Evolutionary conservation across 1,140 invertebrate genomes (phyloP), one percentile per base, ranked within the genome.

Genomic region (Aphaenogaster rudis): DNA sequence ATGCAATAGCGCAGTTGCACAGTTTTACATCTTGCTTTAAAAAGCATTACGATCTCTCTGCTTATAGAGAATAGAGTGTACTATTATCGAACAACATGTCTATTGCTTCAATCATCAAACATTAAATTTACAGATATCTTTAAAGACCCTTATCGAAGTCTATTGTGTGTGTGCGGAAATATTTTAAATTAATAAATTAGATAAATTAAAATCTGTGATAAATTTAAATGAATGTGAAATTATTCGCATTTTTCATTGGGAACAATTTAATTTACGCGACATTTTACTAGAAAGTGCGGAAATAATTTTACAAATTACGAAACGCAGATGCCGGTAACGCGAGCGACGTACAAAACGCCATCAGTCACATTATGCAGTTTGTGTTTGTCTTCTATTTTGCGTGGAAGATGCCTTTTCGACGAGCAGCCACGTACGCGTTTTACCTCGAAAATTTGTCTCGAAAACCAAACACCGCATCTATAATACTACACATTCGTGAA

Each of bases 11-110:
- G 39, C 52, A 36, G 11, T 42, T 80, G 39, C 15, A 59, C 15
- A 36, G 39, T 45, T 72, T 71, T 82, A 59, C 21, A 72, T 48
- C 79, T 74, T 67, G n/a, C 21, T 80, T 54, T 57, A 72, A 45
- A 39, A 11, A 11, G 1, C 66, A 15, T 81, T 72, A 81, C 33
- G 57, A 71, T 48, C 6, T 36, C 3, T 21, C 45, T 45, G 15
- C 2, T 45, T 33, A 28, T 28, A 28, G 28, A 28, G 28, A 71
- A 82, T 39, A 54, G 7, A 61, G 42, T 21, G 15, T 42, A 21
- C n/a, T 33, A 13, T 33, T 28, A 21, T 36, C 8, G 15, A 13
- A 33, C 21, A 45, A 42, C 15, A 11, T n/a, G 48, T 42, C 6
- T 2, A 48, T 45, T 11, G 5, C 33, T 71, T 33, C 21, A 13